Base-by-base conservation (phyloP, 2,797 vertebrate species). In the Myripristis jacobus region DNA sequence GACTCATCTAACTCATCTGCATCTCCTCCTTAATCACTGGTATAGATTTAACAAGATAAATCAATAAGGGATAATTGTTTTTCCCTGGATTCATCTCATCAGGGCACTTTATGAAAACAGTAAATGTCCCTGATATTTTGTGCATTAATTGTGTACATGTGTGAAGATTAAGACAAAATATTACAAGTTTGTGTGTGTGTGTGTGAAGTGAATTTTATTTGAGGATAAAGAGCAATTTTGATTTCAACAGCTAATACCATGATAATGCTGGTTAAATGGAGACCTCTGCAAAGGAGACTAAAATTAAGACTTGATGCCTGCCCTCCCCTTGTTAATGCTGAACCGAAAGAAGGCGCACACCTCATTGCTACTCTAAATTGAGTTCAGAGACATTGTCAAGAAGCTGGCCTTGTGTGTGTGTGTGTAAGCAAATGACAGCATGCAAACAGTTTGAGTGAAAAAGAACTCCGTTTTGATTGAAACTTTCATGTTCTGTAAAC, bases 401-500 rank as follows among this genome's bases (percentile, higher is more conserved):
- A 79, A 82, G 80, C 74, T 86, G 77, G 77, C 84, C 84, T 76
- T 29, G 27, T 83, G 75, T n/a, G 27, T 83, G 75, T 80, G 74
- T 88, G 84, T 82, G 73, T 88, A 89, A 88, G 82, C 83, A 88
- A 84, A 90, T 89, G 85, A 89, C 83, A 84, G 80, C 80, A 87
- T 90, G 65, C 77, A 84, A 89, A 88, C 86, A 82, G 64, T 86
- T 81, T 79, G 83, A 75, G 75, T 62, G 84, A 83, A 91, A 92
- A 86, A 85, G 77, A 86, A 69, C 47, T 44, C 80, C 78, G 85
- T 82, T 90, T 90, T 88, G 87, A 92, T 92, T 92, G 41, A 87
- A 85, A 88, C 78, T n/a, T 83, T 70, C 52, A 67, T 78, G 81
- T 84, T 87, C 83, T 79, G 80, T 90, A 91, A 93, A 90, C 82